Percentiles rank a stretch among this genome's conserved stretches.
phyloP scores from a whole-genome alignment of 2,113 vertebrate genomes.

The Peucedramus taeniatus region DNA sequence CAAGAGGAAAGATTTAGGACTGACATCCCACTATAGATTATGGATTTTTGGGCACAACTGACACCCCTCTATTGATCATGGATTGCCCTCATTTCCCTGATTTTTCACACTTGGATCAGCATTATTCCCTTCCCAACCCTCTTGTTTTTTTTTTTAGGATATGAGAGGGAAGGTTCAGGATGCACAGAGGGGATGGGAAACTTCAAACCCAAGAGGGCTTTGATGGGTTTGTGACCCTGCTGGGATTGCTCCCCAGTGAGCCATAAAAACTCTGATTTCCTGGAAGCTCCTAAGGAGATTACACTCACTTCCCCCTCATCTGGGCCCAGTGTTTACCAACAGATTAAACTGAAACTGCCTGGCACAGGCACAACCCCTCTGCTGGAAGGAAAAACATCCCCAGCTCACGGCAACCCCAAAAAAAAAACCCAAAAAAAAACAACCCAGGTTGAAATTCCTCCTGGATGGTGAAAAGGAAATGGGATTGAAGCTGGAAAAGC shows the following conservation, averaged over 20 bases:
- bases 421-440: background rate
- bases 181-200: accelerated
- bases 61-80: accelerated
- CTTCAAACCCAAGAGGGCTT: background rate
- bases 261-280: background rate
- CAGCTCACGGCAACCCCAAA: accelerated
- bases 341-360: background rate
- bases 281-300: background rate
- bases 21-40: too few species aligned
- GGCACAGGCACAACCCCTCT: accelerated
- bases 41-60: too few species aligned
- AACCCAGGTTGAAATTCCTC: background rate
- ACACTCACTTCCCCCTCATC: background rate
- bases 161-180: background rate
- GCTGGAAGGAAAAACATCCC: background rate
- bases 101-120: background rate
- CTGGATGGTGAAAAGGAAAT: background rate
- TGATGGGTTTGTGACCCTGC: background rate
- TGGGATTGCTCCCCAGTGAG: background rate
- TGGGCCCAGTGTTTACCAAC: background rate
- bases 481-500: constrained; percentile 5
- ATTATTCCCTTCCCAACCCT: background rate
- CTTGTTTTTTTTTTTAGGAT: background rate
- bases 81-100: background rate
- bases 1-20: too few species aligned